Evolutionary conservation across 1,140 invertebrate species (phyloP), one percentile per base, ranked within the genome.

Genomic region (Andrena cerasifolii): DNA sequence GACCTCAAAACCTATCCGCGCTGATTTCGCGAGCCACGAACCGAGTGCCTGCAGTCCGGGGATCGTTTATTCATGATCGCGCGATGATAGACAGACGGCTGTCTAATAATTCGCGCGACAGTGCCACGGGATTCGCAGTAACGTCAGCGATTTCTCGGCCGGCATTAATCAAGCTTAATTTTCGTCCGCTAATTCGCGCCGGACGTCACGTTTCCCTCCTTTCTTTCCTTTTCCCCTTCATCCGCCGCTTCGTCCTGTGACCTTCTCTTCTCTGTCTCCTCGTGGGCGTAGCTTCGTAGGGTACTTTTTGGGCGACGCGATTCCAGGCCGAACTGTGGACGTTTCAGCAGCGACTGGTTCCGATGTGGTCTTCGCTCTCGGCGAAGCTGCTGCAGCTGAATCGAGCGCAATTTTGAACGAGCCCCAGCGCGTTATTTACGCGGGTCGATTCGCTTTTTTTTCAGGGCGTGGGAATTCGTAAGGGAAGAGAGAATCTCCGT

Each of bases 1-100:
- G 88, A 85, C 88, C 89, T 90, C 85, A 87, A 88, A 87, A 89
- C 83, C 80, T 78, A 75, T 83, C 70, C 75, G 58, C 72, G 74
- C 77, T 80, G 76, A 86, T 82, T 83, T 83, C 76, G 59, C 70
- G 54, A 78, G 59, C 65, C 66, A 77, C 70, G 72, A 49, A 56
- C 26, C 62, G 56, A 33, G 66, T n/a, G 28, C 18, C n/a, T n/a
- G n/a, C n/a, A n/a, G n/a, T n/a, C n/a, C n/a, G n/a, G n/a, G n/a
- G n/a, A n/a, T n/a, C n/a, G n/a, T n/a, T n/a, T n/a, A n/a, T n/a
- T n/a, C n/a, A n/a, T n/a, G n/a, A n/a, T n/a, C 18, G 26, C 21
- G 10, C 45, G 40, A 62, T 47, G 58, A 72, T 58, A 16, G 28
- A 2, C n/a, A n/a, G n/a, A n/a, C n/a, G n/a, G 36, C 36, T n/a